A percentile compares a stretch with the other conserved stretches of the same genome.
Conservation (phyloP, 2,113 vertebrate species). For the Pomatorhinus ruficollis region DNA sequence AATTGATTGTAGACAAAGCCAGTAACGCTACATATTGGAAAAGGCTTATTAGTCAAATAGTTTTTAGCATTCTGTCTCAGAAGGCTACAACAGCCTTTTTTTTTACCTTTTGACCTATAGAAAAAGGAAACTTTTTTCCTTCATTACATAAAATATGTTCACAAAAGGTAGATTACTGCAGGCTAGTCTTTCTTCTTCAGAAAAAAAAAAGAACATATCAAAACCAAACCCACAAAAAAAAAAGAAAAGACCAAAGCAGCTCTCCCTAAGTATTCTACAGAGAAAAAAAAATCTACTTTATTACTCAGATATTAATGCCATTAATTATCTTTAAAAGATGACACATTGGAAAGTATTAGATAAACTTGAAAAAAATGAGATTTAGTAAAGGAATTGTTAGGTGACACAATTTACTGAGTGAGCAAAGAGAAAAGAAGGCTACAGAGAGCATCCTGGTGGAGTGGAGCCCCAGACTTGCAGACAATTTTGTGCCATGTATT, state of each 20-base stretch:
- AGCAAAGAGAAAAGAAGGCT: background rate
- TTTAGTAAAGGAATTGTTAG: conserved; percentile 46
- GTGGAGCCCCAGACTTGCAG: background rate
- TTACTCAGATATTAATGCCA: background rate
- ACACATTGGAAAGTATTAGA: background rate
- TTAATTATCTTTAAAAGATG: background rate
- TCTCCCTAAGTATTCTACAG: background rate
- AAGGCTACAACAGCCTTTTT: background rate
- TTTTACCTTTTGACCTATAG: background rate
- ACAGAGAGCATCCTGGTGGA: background rate
- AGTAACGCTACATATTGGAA: background rate
- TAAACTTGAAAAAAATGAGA: background rate
- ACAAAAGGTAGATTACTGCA: background rate
- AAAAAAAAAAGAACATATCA: background rate
- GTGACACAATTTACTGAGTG: background rate
- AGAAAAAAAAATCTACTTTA: background rate
- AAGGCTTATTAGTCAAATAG: background rate
- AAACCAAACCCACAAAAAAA: background rate
- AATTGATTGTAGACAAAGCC: background rate
- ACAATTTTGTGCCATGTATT: background rate
- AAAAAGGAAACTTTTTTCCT: background rate
- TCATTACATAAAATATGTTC: background rate
- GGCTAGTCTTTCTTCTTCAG: background rate
- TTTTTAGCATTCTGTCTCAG: background rate
- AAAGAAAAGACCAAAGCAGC: background rate